Percentiles rank a stretch among this genome's conserved stretches.
Evolutionary conservation across 2,113 vertebrate species (phyloP).

Genomic region (Macheiramphus alcinus): DNA sequence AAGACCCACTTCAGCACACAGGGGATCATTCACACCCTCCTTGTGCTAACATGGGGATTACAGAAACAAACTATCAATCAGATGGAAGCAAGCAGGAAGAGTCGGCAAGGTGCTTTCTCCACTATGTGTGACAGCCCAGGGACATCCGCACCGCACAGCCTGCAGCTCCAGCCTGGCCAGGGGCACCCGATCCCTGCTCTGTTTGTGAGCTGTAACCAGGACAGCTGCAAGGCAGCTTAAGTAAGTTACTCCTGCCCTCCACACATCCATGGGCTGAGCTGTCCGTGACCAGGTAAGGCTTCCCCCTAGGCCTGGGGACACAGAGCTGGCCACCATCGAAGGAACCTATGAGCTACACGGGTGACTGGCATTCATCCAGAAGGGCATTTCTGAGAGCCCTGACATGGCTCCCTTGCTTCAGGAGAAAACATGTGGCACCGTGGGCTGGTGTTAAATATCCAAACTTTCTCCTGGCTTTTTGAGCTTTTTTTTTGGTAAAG

Average conservation of each 20-base stretch:
- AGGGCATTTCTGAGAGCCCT: neutral
- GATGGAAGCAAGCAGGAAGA: neutral
- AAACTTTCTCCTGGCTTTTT: neutral
- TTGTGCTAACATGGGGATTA: neutral
- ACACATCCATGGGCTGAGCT: neutral
- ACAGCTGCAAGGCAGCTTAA: neutral
- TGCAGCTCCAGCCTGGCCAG: neutral
- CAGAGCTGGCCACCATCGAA: neutral
- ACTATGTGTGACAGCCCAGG: fast-evolving
- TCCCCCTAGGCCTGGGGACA: neutral
- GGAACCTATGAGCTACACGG: fast-evolving
- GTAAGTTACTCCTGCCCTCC: neutral
- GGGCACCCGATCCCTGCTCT: neutral
- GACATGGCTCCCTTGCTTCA: neutral
- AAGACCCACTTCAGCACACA: neutral
- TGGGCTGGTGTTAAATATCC: neutral
- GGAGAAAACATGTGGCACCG: neutral
- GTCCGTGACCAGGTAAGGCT: neutral
- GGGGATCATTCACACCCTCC: neutral
- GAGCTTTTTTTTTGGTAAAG: neutral
- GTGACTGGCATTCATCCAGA: neutral
- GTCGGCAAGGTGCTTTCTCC: neutral
- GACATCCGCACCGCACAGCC: fast-evolving
- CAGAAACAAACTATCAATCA: neutral
- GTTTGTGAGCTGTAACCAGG: neutral